A percentile compares a stretch with the other conserved stretches of the same genome.
Conservation (phyloP, 2,888 invertebrate species). For the Zygothrica quintamaculata region DNA sequence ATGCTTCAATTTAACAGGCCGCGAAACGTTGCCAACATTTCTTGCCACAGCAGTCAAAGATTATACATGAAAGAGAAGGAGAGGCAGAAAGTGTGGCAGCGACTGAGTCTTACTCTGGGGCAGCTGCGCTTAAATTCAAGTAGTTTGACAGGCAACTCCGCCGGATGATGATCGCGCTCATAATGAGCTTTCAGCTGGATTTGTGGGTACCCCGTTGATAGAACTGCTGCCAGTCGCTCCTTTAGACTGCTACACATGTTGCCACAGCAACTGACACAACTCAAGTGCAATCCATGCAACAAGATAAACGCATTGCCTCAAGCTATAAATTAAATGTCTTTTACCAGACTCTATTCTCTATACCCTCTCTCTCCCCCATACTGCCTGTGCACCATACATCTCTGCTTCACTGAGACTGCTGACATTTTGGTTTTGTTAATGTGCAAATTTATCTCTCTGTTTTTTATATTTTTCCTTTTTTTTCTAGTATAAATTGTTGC, state of each 20-base stretch:
- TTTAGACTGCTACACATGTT: conserved; percentile 56
- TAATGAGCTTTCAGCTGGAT: conserved; percentile 57
- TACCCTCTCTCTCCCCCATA: not conserved
- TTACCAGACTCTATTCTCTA: no score
- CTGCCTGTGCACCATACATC: conserved; percentile 9
- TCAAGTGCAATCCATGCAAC: conserved; percentile 21
- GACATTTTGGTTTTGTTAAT: conserved; percentile 37
- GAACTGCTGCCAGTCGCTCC: conserved; percentile 12
- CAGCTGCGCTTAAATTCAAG: conserved; percentile 60
- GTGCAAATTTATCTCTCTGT: conserved; percentile 9
- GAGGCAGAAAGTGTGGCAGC: no score
- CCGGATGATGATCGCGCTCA: conserved; percentile 48
- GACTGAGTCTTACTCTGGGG: not conserved
- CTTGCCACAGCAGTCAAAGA: conserved; percentile 13
- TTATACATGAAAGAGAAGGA: no score
- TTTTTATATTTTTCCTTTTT: not conserved
- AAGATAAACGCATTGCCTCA: conserved; percentile 56
- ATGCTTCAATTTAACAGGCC: conserved; percentile 75
- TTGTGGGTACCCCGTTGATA: conserved; percentile 21
- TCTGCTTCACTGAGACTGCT: conserved; percentile 10
- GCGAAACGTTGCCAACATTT: conserved; percentile 61
- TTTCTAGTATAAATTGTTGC: not conserved
- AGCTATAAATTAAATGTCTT: conserved; percentile 67
- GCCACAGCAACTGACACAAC: conserved; percentile 18
- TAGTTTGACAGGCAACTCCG: conserved; percentile 66